phyloP scores from a whole-genome alignment of 2,888 invertebrate genomes.

The Volucella inflata region DNA sequence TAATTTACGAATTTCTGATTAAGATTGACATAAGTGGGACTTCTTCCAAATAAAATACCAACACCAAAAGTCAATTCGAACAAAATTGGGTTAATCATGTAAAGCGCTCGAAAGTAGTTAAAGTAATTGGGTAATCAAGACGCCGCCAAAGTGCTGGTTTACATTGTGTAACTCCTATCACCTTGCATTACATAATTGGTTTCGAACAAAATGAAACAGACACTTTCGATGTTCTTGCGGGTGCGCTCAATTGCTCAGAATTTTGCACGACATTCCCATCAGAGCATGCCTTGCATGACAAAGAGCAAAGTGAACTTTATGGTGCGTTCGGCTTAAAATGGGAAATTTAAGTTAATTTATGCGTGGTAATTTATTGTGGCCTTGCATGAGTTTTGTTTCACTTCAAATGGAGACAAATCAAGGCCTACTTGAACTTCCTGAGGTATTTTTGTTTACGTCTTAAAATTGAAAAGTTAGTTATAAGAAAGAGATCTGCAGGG shows the following conservation, averaged over 20 bases:
- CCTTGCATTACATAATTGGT: constrained; percentile 38
- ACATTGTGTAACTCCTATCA: constrained; percentile 38
- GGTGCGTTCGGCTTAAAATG: constrained; percentile 16
- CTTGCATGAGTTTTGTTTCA: constrained; percentile 19
- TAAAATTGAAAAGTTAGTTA: not conserved
- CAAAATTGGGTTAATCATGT: constrained; percentile 38
- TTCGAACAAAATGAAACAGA: constrained; percentile 1
- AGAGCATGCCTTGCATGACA: constrained; percentile 30
- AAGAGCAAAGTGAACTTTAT: constrained; percentile 11
- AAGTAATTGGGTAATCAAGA: constrained; percentile 35
- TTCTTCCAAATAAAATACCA: constrained; percentile 6
- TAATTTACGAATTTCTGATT: not conserved
- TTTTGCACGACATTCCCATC: constrained; percentile 34
- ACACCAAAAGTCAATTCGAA: constrained; percentile 6
- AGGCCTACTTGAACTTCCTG: constrained; percentile 19
- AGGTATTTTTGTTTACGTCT: not conserved
- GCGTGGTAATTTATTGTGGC: constrained; percentile 21
- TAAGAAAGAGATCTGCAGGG: not conserved
- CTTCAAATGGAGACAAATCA: constrained; percentile 17
- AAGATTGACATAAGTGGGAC: not conserved
- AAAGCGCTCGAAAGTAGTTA: not conserved
- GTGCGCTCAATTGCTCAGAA: constrained; percentile 23
- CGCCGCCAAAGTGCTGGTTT: not conserved
- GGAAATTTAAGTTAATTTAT: constrained; percentile 28
- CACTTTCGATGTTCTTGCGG: constrained; percentile 42